Base-by-base conservation (phyloP, 2,888 invertebrate genomes). In the Eupeodes latifasciatus region DNA sequence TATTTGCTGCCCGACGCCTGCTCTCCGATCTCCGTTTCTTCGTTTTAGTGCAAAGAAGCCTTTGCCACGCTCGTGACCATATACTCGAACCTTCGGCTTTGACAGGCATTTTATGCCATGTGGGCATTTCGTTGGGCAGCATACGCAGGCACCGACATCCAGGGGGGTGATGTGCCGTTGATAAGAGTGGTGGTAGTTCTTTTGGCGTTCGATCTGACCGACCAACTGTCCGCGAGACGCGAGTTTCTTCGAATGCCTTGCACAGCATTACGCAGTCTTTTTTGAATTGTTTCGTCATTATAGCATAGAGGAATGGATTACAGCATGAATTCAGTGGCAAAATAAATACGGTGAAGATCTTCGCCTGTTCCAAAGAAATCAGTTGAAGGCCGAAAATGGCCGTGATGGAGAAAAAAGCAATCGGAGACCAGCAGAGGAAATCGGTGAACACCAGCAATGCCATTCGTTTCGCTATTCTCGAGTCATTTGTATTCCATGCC, bases 401-500 rank as follows among this genome's bases (percentile, higher is more conserved):
- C 0, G 98, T 98, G 53, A 99, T 94, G 7, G 98, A 97, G 93
- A 98, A 98, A 94, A 99, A 98, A 1, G 99, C 98, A 89, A 99
- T 98, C 0, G 99, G 99, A 4, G 98, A 98, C 99, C 99, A 99
- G 94, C 99, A 99, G 66, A 99, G 95, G 92, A 99, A 98, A 93
- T 99, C 99, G 0, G 99, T 99, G 93, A 99, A 98, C 4, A 99
- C 99, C 80, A 99, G 95, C 61, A 99, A 94, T 0, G 99, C 98
- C 99, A 99, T 99, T 57, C 98, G 95, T 93, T 98, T 98, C 61
- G 99, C 99, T 91, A 99, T 98, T 76, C 98, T 95, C 11, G 98
- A 98, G 93, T 99, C 99, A 94, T 99, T 99, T 4, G 98, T 98
- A 93, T 99, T 99, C 99, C 99, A 99, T 0, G 98, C 98, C 93